Percentiles rank a stretch among this genome's conserved stretches.
phyloP scores from a whole-genome alignment of 2,888 invertebrate species.

The Apantesis nais region DNA sequence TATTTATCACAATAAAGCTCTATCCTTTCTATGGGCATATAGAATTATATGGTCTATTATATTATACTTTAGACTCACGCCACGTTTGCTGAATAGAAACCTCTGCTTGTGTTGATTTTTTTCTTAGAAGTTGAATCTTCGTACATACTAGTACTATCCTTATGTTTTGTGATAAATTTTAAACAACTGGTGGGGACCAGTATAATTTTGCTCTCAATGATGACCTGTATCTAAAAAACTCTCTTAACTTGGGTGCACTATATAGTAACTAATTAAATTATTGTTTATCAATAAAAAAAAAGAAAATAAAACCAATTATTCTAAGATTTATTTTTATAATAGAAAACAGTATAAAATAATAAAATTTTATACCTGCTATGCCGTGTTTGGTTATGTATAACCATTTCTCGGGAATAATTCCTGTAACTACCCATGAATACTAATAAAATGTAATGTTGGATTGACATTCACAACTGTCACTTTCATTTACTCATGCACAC shows the following conservation, averaged over 20 bases:
- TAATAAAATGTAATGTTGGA: slow-evolving; percentile 9
- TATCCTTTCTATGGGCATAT: slow-evolving; percentile 1
- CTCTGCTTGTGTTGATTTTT: not conserved
- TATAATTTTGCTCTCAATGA: slow-evolving; percentile 6
- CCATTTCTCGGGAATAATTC: not conserved
- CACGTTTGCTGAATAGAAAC: slow-evolving; percentile 3
- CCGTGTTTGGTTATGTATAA: not conserved
- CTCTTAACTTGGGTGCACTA: not conserved
- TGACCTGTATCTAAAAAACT: not conserved
- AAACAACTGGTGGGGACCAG: not conserved
- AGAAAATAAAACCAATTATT: not conserved
- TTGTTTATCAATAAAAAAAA: not conserved
- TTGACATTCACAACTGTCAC: slow-evolving; percentile 55
- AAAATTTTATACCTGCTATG: not conserved
- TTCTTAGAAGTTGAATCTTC: not conserved
- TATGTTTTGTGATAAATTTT: slow-evolving; percentile 11
- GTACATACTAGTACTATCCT: not conserved
- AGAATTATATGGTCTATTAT: not conserved
- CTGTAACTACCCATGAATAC: not conserved
- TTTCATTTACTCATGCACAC: slow-evolving; percentile 57
- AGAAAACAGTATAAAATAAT: not conserved
- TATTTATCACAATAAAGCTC: slow-evolving; percentile 6
- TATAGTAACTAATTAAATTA: not conserved
- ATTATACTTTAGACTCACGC: slow-evolving; percentile 1
- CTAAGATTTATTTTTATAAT: not conserved